Conservation (phyloP, 1,140 invertebrate species). For the Myzus persicae region DNA sequence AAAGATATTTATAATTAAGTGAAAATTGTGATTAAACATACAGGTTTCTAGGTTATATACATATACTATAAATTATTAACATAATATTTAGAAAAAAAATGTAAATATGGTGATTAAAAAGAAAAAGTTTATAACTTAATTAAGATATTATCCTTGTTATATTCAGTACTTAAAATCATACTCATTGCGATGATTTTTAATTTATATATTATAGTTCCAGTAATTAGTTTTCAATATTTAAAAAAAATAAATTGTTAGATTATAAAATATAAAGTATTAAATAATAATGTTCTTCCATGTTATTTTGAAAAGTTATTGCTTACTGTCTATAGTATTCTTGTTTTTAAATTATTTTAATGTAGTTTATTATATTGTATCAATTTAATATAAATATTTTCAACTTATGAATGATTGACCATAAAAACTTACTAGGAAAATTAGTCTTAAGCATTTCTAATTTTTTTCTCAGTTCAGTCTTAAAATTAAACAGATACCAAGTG, state of each 20-base stretch:
- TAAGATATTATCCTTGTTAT: no score
- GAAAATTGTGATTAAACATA: no score
- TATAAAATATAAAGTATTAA: not conserved
- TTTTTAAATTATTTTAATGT: not conserved
- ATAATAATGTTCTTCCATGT: not conserved
- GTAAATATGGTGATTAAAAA: not conserved
- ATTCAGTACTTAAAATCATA: no score
- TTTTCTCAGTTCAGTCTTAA: not conserved
- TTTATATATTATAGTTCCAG: no score
- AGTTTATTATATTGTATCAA: not conserved
- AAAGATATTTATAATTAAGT: no score
- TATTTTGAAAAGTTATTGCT: not conserved
- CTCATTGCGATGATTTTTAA: no score
- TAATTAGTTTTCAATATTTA: no score
- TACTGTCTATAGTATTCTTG: not conserved
- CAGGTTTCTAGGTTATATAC: no score
- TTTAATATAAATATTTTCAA: not conserved
- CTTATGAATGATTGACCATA: no score
- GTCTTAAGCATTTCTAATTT: not conserved
- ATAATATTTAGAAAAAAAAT: not conserved
- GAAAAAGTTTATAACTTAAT: no score
- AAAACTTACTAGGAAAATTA: not conserved
- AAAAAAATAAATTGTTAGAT: no score
- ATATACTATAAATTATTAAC: no score
- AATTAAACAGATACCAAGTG: not conserved